A percentile compares a stretch with the other conserved stretches of the same genome.
These are phyloP conservation scores for Endotricha flammealis DNA, from an alignment of 2,888 invertebrate genomes.

Conservation along the genomic window DNA sequence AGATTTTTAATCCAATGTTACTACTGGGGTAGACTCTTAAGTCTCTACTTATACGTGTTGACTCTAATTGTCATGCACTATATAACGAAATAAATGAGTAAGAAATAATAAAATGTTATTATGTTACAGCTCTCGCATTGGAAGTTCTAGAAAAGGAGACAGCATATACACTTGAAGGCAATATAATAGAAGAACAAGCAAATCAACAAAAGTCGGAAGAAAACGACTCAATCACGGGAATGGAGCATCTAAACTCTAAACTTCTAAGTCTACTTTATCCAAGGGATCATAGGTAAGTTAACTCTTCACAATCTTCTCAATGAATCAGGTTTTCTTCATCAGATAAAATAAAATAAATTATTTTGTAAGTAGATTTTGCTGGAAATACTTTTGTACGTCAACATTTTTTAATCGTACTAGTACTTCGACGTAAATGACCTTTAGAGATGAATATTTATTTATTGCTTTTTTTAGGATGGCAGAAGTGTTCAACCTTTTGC, in stretches of 20 bases:
- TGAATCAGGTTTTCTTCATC: not conserved
- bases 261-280: slow-evolving; percentile 81
- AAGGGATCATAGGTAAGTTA: slow-evolving; percentile 71
- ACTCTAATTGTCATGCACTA: too few relatives aligned
- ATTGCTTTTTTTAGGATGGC: slow-evolving; percentile 77
- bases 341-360: too few relatives aligned
- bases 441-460: not conserved
- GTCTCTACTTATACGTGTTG: too few relatives aligned
- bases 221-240: slow-evolving; percentile 65
- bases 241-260: slow-evolving; percentile 80
- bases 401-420: too few relatives aligned
- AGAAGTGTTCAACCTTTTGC: slow-evolving; percentile 89
- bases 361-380: too few relatives aligned
- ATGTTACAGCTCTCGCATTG: slow-evolving; percentile 42
- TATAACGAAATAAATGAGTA: too few relatives aligned
- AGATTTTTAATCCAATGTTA: too few relatives aligned
- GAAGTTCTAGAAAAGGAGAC: slow-evolving; percentile 64
- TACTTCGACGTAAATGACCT: too few relatives aligned
- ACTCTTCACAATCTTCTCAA: not conserved
- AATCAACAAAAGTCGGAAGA: slow-evolving; percentile 39
- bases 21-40: too few relatives aligned
- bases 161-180: slow-evolving; percentile 49
- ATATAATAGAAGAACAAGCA: slow-evolving; percentile 30
- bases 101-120: slow-evolving; percentile 8
- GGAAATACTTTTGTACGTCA: too few relatives aligned